Evolutionary conservation across 2,888 invertebrate genomes (phyloP), one percentile per base, ranked within the genome.

Genomic region (Dascillus cervinus): DNA sequence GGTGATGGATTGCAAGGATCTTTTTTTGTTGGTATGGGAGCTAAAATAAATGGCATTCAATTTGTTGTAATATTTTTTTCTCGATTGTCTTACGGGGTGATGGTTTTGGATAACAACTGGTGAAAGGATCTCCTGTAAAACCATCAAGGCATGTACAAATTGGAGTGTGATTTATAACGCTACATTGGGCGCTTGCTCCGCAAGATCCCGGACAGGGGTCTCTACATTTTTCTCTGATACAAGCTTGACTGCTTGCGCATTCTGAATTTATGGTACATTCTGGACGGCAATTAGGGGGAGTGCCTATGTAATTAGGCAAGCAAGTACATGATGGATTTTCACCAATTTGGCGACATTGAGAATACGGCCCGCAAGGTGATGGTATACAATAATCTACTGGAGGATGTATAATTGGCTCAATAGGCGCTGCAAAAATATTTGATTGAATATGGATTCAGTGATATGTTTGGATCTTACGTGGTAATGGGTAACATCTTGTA

Each of bases 91-190:
- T 62, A 62, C 62, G 53, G 47, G 60, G 57, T 17, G 17, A 8
- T 17, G 49, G 49, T 38, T 59, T 56, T 53, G 77, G 75, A 36
- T 74, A 72, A 55, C 87, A 87, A 57, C 79, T 77, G 19, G 75
- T 74, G 52, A 86, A 86, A 42, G 86, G 84, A 75, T 87, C 84
- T n/a, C 84, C 83, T 11, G 72, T 73, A 44, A 70, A 77, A 27
- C 75, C 76, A 13, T 63, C 47, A n/a, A 63, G 55, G 46, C 79
- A 79, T 32, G 66, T 70, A 50, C 82, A 82, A 5, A 71, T 67
- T 4, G 81, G 77, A 36, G 75, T 57, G 49, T 81, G 81, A 46
- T 74, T 76, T 5, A 79, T 64, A 25, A 78, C 76, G 46, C 73
- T 70, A 43, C 82, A 82, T 28, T 73, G 63, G 1, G 82, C 75